Conservation (phyloP, 1,140 invertebrate genomes). For the Bacillus rossius region DNA sequence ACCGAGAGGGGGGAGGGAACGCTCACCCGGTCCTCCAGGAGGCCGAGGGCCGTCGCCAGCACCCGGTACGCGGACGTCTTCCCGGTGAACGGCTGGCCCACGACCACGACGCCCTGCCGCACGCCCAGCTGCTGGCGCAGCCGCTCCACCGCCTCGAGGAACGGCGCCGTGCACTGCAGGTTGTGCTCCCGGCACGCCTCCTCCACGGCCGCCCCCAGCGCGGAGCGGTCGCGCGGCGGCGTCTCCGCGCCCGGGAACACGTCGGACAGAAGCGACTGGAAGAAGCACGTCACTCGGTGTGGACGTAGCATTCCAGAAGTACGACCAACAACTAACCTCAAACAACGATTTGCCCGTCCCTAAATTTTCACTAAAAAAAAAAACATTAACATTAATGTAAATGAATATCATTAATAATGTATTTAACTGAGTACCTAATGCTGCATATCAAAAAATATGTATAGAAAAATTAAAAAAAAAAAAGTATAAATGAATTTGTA, state of each 20-base stretch:
- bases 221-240: constrained; percentile 47
- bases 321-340: no score
- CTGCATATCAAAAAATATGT: no score
- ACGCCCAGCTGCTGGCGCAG: constrained; percentile 60
- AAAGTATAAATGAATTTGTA: no score
- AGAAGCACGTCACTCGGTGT: no score
- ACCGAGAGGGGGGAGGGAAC: no score
- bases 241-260: constrained; percentile 52
- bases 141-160: constrained; percentile 56
- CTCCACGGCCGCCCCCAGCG: constrained; percentile 53
- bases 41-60: constrained; percentile 44
- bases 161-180: constrained; percentile 49
- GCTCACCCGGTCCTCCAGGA: constrained; percentile 46
- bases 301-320: no score
- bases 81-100: constrained; percentile 50
- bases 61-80: constrained; percentile 42
- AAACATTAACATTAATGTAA: neutral
- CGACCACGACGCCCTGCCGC: constrained; percentile 44
- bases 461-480: no score
- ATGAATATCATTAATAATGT: no score
- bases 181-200: constrained; percentile 47
- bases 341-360: constrained; percentile 1
- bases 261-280: constrained; percentile 45
- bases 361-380: neutral
- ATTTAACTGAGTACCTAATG: no score